Base-by-base conservation (phyloP, 2,797 vertebrate genomes). In the Cirrhinus mrigala region DNA sequence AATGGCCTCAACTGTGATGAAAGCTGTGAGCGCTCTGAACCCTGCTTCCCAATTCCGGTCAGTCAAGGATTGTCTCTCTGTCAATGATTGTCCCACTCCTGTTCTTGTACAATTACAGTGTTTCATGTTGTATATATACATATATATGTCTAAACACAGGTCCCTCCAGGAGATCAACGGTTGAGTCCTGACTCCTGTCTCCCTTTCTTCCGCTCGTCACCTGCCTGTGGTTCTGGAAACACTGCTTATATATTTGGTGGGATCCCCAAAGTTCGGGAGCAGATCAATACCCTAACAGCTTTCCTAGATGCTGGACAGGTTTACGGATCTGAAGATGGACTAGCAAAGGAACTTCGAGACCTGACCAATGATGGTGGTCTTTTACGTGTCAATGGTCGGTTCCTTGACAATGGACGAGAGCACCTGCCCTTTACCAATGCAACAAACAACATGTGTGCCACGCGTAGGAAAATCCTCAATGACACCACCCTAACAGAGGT, bases 271-370 rank as follows among this genome's bases (percentile, higher is more conserved):
- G 90, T 82, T 68, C 92, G 96, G 3, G 93, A 98, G 91, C 97
- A 99, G 94, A 96, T 99, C 89, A 99, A 98, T 0, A 52, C 95
- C 0, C 89, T 95, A 88, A 98, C 94, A 0, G 92, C 97, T 0
- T 99, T 94, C 92, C 78, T 98, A 14, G 97, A 98, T 0, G 92
- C 95, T 79, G 92, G 96, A 81, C 94, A 94, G 0, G 93, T 99
- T 27, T 98, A 98, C 0, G 94, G 97, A 77, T 92, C 96, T 0
- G 96, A 97, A 0, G 92, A 94, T 0, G 48, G 89, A 0, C 87
- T 96, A 14, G 96, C 96, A 0, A 88, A n/a, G 3, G 78, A 4
- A 1, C 92, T 99, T 1, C 94, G 97, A 0, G 88, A 98, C 86
- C 93, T 94, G 16, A 91, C 58, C 1, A 95, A 11, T 7, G 85